Conservation (phyloP, 2,797 vertebrate genomes). For the Semotilus atromaculatus region DNA sequence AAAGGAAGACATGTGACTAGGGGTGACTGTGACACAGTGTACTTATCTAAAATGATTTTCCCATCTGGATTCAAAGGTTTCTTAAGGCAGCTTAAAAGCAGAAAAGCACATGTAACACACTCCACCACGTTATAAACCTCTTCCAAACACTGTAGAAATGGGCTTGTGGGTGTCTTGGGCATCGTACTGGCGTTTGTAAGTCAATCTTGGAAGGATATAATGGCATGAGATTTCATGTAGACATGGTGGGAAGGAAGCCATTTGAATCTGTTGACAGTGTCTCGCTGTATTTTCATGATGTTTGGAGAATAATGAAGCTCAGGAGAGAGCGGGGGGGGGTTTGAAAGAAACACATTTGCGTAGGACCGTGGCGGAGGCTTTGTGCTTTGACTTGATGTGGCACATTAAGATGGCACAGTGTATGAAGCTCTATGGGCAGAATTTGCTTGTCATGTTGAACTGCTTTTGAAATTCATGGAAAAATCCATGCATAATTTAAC, state of each 20-base stretch:
- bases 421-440: conserved; percentile 10
- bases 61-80: background rate
- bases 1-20: too few relatives aligned
- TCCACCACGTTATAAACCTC: background rate
- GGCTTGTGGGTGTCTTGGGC: background rate
- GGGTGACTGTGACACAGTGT: background rate
- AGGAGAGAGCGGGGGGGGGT: background rate
- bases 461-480: conserved; percentile 45
- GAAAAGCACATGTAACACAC: background rate
- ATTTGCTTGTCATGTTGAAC: conserved; percentile 27
- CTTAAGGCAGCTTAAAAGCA: background rate
- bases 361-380: conserved; percentile 15
- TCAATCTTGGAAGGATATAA: conserved; percentile 35
- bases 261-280: conserved; percentile 43
- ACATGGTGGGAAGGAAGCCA: conserved; percentile 45
- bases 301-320: conserved; percentile 44
- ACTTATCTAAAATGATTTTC: background rate
- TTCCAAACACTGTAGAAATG: conserved; percentile 5
- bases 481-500: conserved; percentile 50
- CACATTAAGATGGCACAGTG: conserved; percentile 36
- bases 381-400: conserved; percentile 35
- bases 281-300: conserved; percentile 35
- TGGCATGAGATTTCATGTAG: conserved; percentile 24
- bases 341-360: conserved; percentile 26
- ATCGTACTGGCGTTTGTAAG: background rate